phyloP scores from a whole-genome alignment of 2,113 vertebrate genomes.

The Forbesichthys agassizii region DNA sequence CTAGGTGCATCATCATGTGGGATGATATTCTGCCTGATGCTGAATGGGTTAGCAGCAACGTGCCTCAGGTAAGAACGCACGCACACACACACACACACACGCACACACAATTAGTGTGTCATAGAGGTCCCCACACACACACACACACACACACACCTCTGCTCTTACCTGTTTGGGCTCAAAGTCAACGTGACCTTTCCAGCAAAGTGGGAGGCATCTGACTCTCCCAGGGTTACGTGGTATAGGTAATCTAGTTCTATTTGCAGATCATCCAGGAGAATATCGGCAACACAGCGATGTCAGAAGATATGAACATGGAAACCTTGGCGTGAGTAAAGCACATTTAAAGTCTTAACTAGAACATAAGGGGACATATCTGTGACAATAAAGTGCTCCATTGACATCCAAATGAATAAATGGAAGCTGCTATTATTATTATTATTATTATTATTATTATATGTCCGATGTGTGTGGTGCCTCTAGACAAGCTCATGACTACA shows the following conservation, averaged over 20 bases:
- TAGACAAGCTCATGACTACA: slow-evolving; percentile 97
- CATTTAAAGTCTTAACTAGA: neutral
- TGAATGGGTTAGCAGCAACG: slow-evolving; percentile 95
- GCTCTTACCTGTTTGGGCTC: neutral
- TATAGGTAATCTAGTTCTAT: slow-evolving; percentile 8
- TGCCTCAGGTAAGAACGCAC: slow-evolving; percentile 85
- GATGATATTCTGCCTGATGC: slow-evolving; percentile 94
- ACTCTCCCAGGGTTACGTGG: neutral
- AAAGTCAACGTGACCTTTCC: neutral
- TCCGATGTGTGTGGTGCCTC: slow-evolving; percentile 4
- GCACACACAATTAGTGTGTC: neutral
- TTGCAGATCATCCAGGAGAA: slow-evolving; percentile 92
- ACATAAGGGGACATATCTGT: no score
- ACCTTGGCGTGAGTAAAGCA: slow-evolving; percentile 87
- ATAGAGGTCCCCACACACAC: neutral
- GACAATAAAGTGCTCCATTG: no score
- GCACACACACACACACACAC: neutral
- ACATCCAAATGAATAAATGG: no score
- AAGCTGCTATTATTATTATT: neutral
- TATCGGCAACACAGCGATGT: slow-evolving; percentile 83
- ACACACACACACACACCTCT: neutral
- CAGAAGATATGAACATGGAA: slow-evolving; percentile 94
- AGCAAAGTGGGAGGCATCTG: neutral
- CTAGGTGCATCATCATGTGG: slow-evolving; percentile 96
- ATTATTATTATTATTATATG: neutral